Evolutionary conservation across 2,888 invertebrate species (phyloP).

Genomic region (Eupsilia transversa): DNA sequence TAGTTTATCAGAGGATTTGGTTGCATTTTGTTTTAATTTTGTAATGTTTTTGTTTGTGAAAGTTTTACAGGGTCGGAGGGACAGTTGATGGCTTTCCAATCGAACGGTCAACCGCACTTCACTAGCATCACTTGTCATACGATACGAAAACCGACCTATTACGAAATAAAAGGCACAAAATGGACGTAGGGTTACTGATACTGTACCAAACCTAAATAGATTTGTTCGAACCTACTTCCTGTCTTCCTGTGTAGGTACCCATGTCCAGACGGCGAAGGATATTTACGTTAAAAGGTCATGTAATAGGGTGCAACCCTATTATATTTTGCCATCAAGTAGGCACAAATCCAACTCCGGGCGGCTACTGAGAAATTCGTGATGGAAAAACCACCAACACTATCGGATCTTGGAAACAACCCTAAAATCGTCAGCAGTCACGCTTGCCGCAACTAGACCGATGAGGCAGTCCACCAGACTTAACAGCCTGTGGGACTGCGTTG

Average conservation of each 20-base stretch:
- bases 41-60: constrained; percentile 21
- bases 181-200: neutral
- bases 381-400: neutral
- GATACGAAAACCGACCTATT: neutral
- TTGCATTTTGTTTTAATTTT: constrained; percentile 17
- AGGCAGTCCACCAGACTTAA: neutral
- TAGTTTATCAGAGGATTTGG: constrained; percentile 7
- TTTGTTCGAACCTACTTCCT: neutral
- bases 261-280: neutral
- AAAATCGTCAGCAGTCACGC: neutral
- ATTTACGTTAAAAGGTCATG: neutral
- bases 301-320: neutral
- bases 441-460: neutral
- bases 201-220: neutral
- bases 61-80: constrained; percentile 1
- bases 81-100: neutral
- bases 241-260: no score
- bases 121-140: neutral
- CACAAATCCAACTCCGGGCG: neutral
- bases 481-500: neutral
- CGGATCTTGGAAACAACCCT: neutral
- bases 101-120: neutral
- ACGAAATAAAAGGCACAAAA: neutral
- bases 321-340: neutral
- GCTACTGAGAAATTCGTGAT: neutral